Evolutionary conservation across 1,140 invertebrate genomes (phyloP), one percentile per base, ranked within the genome.

Genomic region (Pseudomyrmex concolor): DNA sequence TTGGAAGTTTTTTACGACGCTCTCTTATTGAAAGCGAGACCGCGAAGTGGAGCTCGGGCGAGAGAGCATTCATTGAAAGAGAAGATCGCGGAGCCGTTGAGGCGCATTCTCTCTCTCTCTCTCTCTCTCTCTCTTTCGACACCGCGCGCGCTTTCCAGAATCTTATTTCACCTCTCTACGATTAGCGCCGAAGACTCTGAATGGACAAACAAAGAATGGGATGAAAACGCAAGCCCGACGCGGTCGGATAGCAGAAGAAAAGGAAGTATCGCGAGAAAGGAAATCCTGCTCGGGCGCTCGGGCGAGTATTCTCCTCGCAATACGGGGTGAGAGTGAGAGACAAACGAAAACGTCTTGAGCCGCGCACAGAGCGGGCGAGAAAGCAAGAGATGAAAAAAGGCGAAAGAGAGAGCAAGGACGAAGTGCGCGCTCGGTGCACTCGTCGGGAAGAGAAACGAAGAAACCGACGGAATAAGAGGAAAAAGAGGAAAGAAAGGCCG

Each of bases 1-100:
- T 91, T 90, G 86, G 89, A 92, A 91, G 77, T 92, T 92, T 91
- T 91, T 92, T 91, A 91, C 88, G 86, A 74, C 82, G 74, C 80
- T 62, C 85, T 90, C 84, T 90, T 90, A 91, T 92, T 92, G 90
- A 89, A 92, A 91, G 85, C 85, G 84, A 89, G 85, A 90, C 74
- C 86, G 81, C 80, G 71, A 80, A 81, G 68, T 62, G 85, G 71
- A 70, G 57, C 22, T 62, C 60, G 48, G 19, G 85, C 85, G 7
- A 34, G 34, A 34, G 34, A 86, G 64, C 74, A 86, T 89, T 87
- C 84, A 90, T 90, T 91, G 89, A 91, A 90, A 77, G 78, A 87
- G 73, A 68, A 87, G 72, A 84, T 86, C 66, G 67, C 34, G 34
- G 34, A 34, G 84, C 17, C 71, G 19, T 87, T 64, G 59, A 45